Evolutionary conservation across 2,888 invertebrate species (phyloP).

Genomic region (Lacanobia wlatinum): DNA sequence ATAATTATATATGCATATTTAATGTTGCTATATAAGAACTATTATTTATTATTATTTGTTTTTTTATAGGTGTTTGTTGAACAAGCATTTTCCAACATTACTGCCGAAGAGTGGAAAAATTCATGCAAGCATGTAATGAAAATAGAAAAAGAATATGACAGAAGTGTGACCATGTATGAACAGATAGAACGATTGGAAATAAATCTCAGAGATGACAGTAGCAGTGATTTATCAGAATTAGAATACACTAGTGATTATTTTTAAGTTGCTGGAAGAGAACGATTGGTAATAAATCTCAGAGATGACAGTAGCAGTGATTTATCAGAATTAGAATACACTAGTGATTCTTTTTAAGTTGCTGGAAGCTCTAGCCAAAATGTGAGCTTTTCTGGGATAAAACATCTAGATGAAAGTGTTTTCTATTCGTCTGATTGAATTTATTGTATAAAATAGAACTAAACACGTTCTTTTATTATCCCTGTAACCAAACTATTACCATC

Average conservation of each 20-base stretch:
- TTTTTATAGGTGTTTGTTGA: neutral
- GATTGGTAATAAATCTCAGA: too few relatives aligned
- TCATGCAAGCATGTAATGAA: too few relatives aligned
- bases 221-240: too few relatives aligned
- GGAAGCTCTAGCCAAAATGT: slow-evolving; percentile 1
- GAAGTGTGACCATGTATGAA: too few relatives aligned
- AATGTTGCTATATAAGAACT: neutral
- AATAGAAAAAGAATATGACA: too few relatives aligned
- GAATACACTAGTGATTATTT: too few relatives aligned
- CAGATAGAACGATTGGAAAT: too few relatives aligned
- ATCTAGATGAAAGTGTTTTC: slow-evolving; percentile 1
- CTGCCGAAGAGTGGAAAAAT: slow-evolving; percentile 1
- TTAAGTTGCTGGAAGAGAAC: too few relatives aligned
- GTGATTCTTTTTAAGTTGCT: neutral
- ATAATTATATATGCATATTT: neutral
- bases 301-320: too few relatives aligned
- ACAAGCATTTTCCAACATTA: slow-evolving; percentile 4
- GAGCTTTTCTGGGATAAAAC: neutral
- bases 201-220: too few relatives aligned
- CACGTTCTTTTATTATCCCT: slow-evolving; percentile 2
- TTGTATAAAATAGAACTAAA: slow-evolving; percentile 1
- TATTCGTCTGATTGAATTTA: neutral
- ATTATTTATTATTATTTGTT: neutral
- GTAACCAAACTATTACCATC: neutral
- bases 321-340: neutral